Evolutionary conservation across 2,113 vertebrate species (phyloP).

Genomic region (Paratilapia polleni): DNA sequence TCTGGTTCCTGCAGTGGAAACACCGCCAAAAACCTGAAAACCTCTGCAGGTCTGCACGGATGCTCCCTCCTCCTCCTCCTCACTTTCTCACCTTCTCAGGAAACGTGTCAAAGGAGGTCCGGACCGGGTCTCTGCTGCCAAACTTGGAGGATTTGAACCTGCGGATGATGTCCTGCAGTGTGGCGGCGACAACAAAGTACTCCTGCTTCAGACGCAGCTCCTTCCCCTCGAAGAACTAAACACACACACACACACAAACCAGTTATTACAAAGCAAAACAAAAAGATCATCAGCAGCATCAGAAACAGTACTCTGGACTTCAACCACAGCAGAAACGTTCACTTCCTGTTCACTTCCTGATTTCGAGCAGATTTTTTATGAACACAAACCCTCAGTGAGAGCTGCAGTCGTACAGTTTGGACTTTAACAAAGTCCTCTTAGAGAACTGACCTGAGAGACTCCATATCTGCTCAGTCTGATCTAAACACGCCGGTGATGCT

Average conservation of each 20-base stretch:
- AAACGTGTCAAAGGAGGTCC: conserved; percentile 86
- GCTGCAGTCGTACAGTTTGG: no score
- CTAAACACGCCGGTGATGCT: no score
- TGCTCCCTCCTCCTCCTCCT: background rate
- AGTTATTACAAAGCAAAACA: background rate
- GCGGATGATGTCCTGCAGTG: background rate
- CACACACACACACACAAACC: background rate
- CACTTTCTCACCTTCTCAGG: conserved; percentile 84
- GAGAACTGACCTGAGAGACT: no score
- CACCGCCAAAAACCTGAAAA: background rate
- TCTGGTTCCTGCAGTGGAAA: background rate
- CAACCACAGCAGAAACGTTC: background rate
- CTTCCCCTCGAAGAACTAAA: background rate
- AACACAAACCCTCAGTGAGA: no score
- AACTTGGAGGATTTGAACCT: background rate
- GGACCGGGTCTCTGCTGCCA: conserved; percentile 80
- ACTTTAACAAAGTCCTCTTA: no score
- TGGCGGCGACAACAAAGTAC: background rate
- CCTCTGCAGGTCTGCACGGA: no score
- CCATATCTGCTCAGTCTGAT: background rate
- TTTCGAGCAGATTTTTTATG: no score
- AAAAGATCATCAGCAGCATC: no score
- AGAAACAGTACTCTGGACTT: background rate
- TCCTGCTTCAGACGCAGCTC: background rate
- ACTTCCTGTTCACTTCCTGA: background rate